These are phyloP conservation scores for Globia sparganii DNA, from an alignment of 2,888 invertebrate genomes.

Conservation along the genomic window DNA sequence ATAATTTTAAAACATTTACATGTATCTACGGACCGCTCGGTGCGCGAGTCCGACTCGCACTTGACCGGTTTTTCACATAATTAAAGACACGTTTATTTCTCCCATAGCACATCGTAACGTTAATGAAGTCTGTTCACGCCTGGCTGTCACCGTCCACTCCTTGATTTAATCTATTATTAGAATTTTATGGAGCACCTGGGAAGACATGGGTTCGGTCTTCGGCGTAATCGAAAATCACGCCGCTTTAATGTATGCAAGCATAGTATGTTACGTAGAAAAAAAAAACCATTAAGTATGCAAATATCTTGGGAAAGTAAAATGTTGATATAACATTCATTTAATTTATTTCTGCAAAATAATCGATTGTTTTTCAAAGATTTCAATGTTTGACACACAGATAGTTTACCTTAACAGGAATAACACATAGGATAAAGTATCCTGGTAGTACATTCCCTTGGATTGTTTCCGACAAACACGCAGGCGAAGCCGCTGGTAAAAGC, in stretches of 20 bases:
- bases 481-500: too few species aligned
- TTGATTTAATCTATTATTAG: constrained; percentile 44
- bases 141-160: constrained; percentile 14
- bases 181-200: constrained; percentile 36
- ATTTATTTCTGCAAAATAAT: too few species aligned
- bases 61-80: constrained; percentile 10
- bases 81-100: constrained; percentile 5
- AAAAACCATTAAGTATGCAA: background rate
- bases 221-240: constrained; percentile 22
- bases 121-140: constrained; percentile 43
- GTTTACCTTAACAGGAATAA: too few species aligned
- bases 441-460: background rate
- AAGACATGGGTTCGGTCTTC: constrained; percentile 12
- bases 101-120: constrained; percentile 19
- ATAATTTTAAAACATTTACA: too few species aligned
- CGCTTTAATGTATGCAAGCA: background rate
- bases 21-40: too few species aligned
- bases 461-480: too few species aligned
- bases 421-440: too few species aligned
- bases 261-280: background rate
- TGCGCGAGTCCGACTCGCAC: too few species aligned
- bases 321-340: too few species aligned
- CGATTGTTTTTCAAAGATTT: too few species aligned
- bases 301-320: background rate
- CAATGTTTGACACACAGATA: too few species aligned